These are phyloP conservation scores for Seriola quinqueradiata DNA, from an alignment of 2,113 vertebrate genomes.

Conservation along the genomic window DNA sequence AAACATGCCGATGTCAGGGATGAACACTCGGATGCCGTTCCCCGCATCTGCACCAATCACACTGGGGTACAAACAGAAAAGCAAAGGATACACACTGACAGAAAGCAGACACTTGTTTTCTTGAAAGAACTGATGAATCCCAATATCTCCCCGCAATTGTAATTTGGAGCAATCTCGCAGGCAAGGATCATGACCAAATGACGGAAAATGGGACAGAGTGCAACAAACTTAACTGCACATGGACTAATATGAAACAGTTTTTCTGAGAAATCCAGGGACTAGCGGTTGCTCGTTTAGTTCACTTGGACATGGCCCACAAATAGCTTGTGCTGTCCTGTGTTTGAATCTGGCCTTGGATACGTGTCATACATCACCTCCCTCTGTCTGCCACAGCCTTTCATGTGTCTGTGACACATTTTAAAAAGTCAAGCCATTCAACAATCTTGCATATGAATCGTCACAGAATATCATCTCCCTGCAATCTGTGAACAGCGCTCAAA, in stretches of 20 bases:
- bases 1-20: constrained; percentile 97
- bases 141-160: neutral
- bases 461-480: neutral
- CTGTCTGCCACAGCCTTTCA: neutral
- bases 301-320: constrained; percentile 9
- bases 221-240: neutral
- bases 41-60: constrained; percentile 94
- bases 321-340: neutral
- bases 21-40: constrained; percentile 95
- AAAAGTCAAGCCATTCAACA: neutral
- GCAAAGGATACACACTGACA: constrained; percentile 8
- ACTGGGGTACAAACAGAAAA: constrained; percentile 77
- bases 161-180: constrained; percentile 2
- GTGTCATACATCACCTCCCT: constrained; percentile 1
- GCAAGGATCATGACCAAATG: neutral
- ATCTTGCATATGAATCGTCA: neutral
- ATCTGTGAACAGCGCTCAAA: neutral
- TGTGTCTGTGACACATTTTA: neutral
- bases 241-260: constrained; percentile 34
- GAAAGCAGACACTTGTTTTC: constrained; percentile 6
- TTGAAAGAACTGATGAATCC: neutral
- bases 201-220: constrained; percentile 30
- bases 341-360: neutral
- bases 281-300: neutral
- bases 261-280: constrained; percentile 5